phyloP scores from a whole-genome alignment of 2,113 vertebrate genomes.

The Eira barbara region DNA sequence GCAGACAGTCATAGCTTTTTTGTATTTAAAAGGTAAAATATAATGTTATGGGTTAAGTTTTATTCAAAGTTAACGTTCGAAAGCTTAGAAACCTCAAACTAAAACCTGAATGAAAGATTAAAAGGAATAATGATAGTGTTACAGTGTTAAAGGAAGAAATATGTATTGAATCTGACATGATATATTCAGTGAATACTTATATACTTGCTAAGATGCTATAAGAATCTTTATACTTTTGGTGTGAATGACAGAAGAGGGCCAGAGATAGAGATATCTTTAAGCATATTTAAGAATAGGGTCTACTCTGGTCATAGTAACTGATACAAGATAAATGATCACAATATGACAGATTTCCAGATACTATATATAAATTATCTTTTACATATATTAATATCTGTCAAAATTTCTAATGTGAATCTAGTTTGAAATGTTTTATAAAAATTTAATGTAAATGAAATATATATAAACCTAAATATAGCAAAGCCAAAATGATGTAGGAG shows the following conservation, averaged over 20 bases:
- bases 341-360: conserved; percentile 44
- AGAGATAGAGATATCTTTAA: not conserved
- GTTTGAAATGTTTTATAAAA: conserved; percentile 35
- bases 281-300: conserved; percentile 22
- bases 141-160: conserved; percentile 38
- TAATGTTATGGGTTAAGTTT: conserved; percentile 21
- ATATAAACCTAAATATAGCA: conserved; percentile 27
- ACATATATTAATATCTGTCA: not conserved
- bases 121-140: not conserved
- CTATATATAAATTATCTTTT: conserved; percentile 59
- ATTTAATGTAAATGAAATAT: conserved; percentile 27
- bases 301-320: not conserved
- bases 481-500: conserved; percentile 43
- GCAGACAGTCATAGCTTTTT: conserved; percentile 3
- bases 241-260: not conserved
- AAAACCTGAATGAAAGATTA: not conserved
- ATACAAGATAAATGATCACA: conserved; percentile 43
- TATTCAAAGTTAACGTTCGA: conserved; percentile 25
- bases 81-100: conserved; percentile 31
- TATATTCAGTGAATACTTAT: conserved; percentile 9
- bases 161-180: conserved; percentile 1
- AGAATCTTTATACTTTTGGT: conserved; percentile 4
- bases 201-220: conserved; percentile 19
- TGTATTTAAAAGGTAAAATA: conserved; percentile 36
- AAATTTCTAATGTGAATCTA: conserved; percentile 42